Base-by-base conservation (phyloP, 2,797 vertebrate species). In the Myotis pilosus region DNA sequence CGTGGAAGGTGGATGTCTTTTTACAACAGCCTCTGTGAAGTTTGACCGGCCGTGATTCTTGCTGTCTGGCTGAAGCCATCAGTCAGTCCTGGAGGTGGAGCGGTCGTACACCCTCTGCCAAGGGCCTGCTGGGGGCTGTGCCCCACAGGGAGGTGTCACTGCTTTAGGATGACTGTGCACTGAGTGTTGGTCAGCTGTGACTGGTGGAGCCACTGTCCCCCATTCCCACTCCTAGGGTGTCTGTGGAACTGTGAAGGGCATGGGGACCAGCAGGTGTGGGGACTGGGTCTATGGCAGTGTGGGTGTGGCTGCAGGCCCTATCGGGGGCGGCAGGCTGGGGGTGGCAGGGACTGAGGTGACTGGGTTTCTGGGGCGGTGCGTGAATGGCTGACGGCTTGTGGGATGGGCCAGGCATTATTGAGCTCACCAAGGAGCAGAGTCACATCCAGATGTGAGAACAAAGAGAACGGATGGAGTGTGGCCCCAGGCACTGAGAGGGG, bases 101-200 rank as follows among this genome's bases (percentile, higher is more conserved):
- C 0, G 0, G n/a, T 3, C 28, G 12, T 6, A 16, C 2, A 3
- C 38, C 36, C 3, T 44, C 41, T 6, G 2, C 13, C 6, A 3
- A 25, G 53, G 85, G 25, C 10, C 13, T 68, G 25, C 8, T 3
- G 25, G 3, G 15, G 83, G 79, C 51, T 25, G 55, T 13, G 11
- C 22, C 60, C n/a, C 47, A 6, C 28, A 0, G 11, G 13, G 33
- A 44, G 38, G 28, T 33, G 28, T 53, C 23, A 2, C 33, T 71
- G 38, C 22, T 94, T 22, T 13, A 41, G 71, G 62, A 49, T 51
- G n/a, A 30, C 57, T 25, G 30, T 23, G 13, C 3, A 0, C 49
- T 33, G 23, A 23, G 20, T 30, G 71, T 36, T 12, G 57, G 57
- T 62, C 20, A 44, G n/a, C 53, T 11, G 23, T 44, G 17, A 51